Base-by-base conservation (phyloP, 2,113 vertebrate species). In the Ictalurus punctatus region DNA sequence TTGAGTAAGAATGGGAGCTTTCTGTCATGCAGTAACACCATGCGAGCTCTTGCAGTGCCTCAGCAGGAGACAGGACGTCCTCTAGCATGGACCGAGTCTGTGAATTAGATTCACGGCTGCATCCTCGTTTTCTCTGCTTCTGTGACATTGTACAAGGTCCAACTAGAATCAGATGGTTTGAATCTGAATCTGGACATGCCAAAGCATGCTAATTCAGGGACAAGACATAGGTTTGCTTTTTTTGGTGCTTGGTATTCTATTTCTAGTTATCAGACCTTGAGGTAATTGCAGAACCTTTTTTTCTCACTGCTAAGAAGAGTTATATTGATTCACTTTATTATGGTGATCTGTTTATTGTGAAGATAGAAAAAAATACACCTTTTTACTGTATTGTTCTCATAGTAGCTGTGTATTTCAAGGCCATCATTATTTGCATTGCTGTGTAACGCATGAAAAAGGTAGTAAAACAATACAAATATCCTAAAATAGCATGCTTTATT, bases 11-110 rank as follows among this genome's bases (percentile, higher is more conserved):
- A 63, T 34, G 34, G 7, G 44, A 71, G 78, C 54, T 69, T 82
- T 88, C 86, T 88, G 34, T 58, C 65, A 69, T 71, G n/a, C 65
- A 40, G 79, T 59, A 88, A 58, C 86, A 83, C 65, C 86, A 73
- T 37, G 81, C 37, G n/a, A 88, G 58, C 67, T 34, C 34, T 37
- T 61, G 69, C 34, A 61, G 37, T n/a, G 14, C 17, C 58, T 78
- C 81, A 19, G 71, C 69, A 65, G 69, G 67, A 44, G 85, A 25
- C 61, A 54, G 76, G 48, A 65, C 61, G 40, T 40, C 59, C 86
- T 65, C 73, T 63, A 48, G 34, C 59, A 23, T 87, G 76, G 74
- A 76, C 58, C 19, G 4, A 80, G 34, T 81, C 59, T 34, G 85
- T 58, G 40, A 88, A 65, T 63, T 84, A 25, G 27, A 84, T 65